These are phyloP conservation scores for Chymomyza caudatula DNA, from an alignment of 2,888 invertebrate genomes.

Conservation along the genomic window DNA sequence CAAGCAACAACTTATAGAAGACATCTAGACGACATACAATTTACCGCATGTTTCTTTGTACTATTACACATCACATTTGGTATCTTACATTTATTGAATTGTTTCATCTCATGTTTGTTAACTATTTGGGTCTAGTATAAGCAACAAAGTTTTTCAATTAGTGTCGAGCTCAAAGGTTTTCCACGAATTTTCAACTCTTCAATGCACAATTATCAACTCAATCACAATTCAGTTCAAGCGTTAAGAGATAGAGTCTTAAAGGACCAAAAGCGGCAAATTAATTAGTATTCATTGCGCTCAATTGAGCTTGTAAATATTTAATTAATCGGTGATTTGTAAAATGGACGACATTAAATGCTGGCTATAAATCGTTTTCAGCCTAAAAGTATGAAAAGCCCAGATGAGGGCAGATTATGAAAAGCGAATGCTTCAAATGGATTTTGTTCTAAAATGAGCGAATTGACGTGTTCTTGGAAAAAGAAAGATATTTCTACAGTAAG, in stretches of 20 bases:
- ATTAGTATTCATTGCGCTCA: slow-evolving; percentile 67
- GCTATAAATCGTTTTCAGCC: no score
- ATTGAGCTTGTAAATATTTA: slow-evolving; percentile 71
- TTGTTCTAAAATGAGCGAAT: no score
- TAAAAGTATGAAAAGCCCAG: no score
- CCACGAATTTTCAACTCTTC: background rate
- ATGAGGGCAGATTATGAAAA: no score
- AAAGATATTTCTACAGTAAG: no score
- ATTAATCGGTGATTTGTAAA: slow-evolving; percentile 50
- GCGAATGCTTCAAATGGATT: no score
- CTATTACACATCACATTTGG: background rate
- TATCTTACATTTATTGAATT: slow-evolving; percentile 59
- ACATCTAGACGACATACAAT: background rate
- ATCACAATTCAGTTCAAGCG: slow-evolving; percentile 44
- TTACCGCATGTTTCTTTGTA: slow-evolving; percentile 1
- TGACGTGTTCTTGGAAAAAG: no score
- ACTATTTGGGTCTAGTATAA: slow-evolving; percentile 42
- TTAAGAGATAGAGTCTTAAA: slow-evolving; percentile 38
- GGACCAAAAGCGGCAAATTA: slow-evolving; percentile 52
- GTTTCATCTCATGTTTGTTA: slow-evolving; percentile 53
- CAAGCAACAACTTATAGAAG: slow-evolving; percentile 6
- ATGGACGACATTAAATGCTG: slow-evolving; percentile 23
- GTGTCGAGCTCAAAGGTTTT: slow-evolving; percentile 8
- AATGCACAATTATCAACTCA: slow-evolving; percentile 44
- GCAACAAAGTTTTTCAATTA: slow-evolving; percentile 63